Conservation (phyloP, 2,113 vertebrate genomes). For the Barnardius zonarius region DNA sequence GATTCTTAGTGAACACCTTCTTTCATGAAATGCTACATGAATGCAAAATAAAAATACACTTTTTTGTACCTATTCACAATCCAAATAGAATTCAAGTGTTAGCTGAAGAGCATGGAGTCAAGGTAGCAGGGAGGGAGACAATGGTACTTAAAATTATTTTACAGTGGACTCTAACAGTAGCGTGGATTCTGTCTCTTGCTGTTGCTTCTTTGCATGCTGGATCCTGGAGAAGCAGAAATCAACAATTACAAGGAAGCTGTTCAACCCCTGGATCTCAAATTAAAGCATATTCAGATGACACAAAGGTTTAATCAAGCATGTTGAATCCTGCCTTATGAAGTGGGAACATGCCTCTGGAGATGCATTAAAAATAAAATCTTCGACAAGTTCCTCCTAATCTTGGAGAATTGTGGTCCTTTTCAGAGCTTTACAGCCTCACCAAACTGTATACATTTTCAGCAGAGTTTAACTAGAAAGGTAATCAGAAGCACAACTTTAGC, state of each 20-base stretch:
- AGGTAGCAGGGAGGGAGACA: not conserved
- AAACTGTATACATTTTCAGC: not conserved
- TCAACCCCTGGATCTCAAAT: not conserved
- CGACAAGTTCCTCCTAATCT: not conserved
- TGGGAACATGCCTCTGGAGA: not conserved
- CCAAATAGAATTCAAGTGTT: not conserved
- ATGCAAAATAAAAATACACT: not conserved
- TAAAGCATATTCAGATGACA: not conserved
- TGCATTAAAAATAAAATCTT: not conserved
- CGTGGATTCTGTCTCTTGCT: not conserved
- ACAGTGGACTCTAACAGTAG: not conserved
- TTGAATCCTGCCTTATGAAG: not conserved
- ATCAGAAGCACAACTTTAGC: not conserved
- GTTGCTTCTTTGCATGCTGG: not conserved
- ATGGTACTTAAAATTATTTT: not conserved
- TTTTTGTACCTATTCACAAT: not conserved
- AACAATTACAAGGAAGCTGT: not conserved
- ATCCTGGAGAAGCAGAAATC: not conserved
- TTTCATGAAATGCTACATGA: not conserved
- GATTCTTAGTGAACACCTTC: not conserved
- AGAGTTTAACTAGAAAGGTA: not conserved
- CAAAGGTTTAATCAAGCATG: not conserved
- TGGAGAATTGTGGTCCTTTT: not conserved
- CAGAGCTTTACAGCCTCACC: not conserved
- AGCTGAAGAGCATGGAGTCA: not conserved